A percentile compares a stretch with the other conserved stretches of the same genome.
These are phyloP conservation scores for Myiozetetes cayanensis DNA, from an alignment of 2,113 vertebrate genomes.

Conservation along the genomic window DNA sequence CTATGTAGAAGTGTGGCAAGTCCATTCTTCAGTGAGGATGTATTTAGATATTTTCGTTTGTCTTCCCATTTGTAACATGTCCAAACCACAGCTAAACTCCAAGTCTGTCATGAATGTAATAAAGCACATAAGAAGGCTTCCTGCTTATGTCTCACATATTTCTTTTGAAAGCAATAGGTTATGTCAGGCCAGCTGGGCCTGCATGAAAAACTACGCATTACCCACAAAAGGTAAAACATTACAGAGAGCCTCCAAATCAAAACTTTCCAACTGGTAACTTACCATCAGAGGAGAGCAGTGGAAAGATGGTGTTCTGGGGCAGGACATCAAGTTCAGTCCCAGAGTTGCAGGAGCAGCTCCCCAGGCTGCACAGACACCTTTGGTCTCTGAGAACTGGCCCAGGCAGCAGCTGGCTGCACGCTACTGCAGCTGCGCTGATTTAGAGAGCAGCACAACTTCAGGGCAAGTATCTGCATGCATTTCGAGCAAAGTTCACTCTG, in stretches of 20 bases:
- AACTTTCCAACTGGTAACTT: neutral
- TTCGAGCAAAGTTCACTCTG: neutral
- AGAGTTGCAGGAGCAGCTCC: neutral
- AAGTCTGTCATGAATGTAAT: neutral
- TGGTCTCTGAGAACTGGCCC: too few species aligned
- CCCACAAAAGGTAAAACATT: neutral
- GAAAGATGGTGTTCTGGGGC: neutral
- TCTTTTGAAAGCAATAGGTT: neutral
- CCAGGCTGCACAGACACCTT: neutral
- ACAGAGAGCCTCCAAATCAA: neutral
- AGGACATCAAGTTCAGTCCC: neutral
- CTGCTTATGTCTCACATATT: neutral
- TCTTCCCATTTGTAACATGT: neutral
- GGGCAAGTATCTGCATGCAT: neutral
- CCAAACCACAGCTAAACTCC: neutral
- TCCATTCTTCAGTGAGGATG: neutral
- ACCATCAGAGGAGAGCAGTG: rapidly evolving
- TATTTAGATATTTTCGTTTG: neutral
- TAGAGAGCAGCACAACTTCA: neutral
- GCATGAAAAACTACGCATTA: neutral
- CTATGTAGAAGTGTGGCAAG: neutral
- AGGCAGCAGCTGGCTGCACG: neutral
- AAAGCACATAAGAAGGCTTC: neutral
- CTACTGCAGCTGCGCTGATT: neutral
- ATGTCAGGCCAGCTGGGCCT: neutral